These are phyloP conservation scores for Heliconius melpomene DNA, from an alignment of 1,140 invertebrate genomes.

Conservation along the genomic window DNA sequence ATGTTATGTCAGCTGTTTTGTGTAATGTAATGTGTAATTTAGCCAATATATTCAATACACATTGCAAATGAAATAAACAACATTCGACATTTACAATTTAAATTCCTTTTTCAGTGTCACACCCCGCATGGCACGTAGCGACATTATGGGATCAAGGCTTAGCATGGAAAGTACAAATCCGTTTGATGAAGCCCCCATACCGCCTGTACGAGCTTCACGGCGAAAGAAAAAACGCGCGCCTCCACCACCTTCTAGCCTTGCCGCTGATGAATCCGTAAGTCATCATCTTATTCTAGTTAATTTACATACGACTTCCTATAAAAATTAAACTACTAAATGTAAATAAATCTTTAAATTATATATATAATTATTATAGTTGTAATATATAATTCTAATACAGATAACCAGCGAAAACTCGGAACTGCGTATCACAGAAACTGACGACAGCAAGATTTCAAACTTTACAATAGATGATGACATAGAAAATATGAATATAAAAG, in stretches of 20 bases:
- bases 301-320: not conserved
- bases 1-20: no score
- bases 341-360: not conserved
- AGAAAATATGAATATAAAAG: conserved; percentile 68
- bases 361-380: no score
- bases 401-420: conserved; percentile 51
- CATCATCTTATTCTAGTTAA: not conserved
- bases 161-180: conserved; percentile 82
- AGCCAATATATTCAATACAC: not conserved
- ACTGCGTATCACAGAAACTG: conserved; percentile 54
- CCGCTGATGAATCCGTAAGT: conserved; percentile 59
- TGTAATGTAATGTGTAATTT: not conserved
- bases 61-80: not conserved
- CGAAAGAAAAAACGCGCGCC: conserved; percentile 81
- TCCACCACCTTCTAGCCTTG: conserved; percentile 60
- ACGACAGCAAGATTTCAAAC: conserved; percentile 46
- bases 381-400: conserved; percentile 44
- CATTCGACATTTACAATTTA: conserved; percentile 17
- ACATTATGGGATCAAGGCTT: conserved; percentile 75
- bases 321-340: not conserved
- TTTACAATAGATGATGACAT: conserved; percentile 58
- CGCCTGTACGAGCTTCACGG: conserved; percentile 70
- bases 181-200: conserved; percentile 78
- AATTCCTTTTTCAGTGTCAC: conserved; percentile 54
- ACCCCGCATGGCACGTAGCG: conserved; percentile 72